phyloP scores from a whole-genome alignment of 2,797 vertebrate species.

The Dendrocincla tyrannina region DNA sequence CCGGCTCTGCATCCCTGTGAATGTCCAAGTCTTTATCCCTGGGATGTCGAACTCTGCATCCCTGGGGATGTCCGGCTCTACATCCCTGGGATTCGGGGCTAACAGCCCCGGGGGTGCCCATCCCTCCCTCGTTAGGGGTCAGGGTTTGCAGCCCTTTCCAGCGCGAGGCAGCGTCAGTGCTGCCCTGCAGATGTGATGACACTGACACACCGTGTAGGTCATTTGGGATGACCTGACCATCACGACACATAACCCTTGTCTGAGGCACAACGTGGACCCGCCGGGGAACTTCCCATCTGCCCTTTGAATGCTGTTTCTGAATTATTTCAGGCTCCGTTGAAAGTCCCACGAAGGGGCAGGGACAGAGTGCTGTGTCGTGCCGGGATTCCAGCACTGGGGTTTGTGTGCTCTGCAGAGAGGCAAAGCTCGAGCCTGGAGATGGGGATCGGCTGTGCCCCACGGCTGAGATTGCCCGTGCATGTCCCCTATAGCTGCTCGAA shows the following conservation, averaged over 20 bases:
- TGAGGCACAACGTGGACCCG: rapidly evolving
- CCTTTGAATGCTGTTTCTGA: too few species aligned
- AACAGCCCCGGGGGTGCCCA: background rate
- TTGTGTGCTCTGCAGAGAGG: background rate
- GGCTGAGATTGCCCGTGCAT: rapidly evolving
- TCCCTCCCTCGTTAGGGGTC: background rate
- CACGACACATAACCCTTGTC: rapidly evolving
- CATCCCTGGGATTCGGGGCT: too few species aligned
- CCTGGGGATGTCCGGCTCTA: too few species aligned
- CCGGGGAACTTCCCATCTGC: background rate
- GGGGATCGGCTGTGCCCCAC: background rate
- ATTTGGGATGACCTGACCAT: background rate
- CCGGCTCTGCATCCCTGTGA: too few species aligned
- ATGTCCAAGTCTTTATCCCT: too few species aligned
- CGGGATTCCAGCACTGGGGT: rapidly evolving
- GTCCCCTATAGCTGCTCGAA: background rate
- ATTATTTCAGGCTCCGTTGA: rapidly evolving
- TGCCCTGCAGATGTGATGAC: background rate
- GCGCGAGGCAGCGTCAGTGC: background rate
- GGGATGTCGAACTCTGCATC: too few species aligned
- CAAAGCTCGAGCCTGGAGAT: rapidly evolving
- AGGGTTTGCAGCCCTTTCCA: background rate
- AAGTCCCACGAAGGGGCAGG: rapidly evolving
- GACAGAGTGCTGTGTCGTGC: rapidly evolving
- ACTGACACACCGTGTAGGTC: background rate